Conservation (phyloP, 2,113 vertebrate genomes). For the Egretta garzetta region DNA sequence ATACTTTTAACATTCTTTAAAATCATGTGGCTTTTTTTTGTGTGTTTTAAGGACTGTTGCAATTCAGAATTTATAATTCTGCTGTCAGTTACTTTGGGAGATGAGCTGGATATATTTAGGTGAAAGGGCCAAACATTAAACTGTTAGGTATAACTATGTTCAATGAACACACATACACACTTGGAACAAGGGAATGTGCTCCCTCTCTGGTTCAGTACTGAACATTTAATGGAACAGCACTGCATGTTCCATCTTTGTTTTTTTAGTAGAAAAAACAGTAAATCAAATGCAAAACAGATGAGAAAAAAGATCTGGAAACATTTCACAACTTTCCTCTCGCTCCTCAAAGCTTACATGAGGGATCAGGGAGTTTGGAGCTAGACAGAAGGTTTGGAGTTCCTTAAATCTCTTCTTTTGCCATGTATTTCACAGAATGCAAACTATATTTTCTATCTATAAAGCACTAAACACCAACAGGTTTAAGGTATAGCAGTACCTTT, state of each 20-base stretch:
- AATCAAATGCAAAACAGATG: neutral
- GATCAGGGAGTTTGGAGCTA: neutral
- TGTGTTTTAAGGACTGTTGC: neutral
- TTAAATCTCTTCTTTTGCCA: neutral
- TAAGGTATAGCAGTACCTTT: neutral
- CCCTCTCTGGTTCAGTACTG: neutral
- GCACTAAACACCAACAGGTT: neutral
- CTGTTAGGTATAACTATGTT: neutral
- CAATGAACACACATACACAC: accelerated
- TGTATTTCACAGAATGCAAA: neutral
- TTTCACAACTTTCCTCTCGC: neutral
- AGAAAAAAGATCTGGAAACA: neutral
- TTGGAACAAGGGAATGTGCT: neutral
- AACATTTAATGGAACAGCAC: neutral
- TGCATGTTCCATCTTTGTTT: neutral
- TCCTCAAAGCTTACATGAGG: neutral
- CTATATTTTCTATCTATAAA: neutral
- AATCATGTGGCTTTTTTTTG: neutral
- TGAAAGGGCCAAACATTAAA: neutral
- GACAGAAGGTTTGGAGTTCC: neutral
- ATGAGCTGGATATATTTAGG: neutral
- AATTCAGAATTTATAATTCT: neutral
- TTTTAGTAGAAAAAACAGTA: neutral
- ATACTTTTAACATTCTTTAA: neutral
- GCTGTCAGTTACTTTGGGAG: neutral